A percentile compares a stretch with the other conserved stretches of the same genome.
These are phyloP conservation scores for Petrocephalus microphthalmus DNA, from an alignment of 2,113 vertebrate genomes.

Conservation along the genomic window DNA sequence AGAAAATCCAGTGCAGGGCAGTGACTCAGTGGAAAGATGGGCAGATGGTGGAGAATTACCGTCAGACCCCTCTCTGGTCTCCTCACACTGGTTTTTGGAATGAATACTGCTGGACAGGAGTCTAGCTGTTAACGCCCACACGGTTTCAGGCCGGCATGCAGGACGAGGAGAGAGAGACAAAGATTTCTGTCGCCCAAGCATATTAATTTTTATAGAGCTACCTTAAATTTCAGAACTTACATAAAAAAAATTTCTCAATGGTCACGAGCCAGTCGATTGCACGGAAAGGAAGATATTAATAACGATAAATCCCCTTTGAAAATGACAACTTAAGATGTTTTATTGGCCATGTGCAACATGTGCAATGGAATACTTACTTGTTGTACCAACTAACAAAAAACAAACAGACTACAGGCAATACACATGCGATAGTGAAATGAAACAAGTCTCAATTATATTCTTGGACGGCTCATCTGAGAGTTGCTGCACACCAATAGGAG, in stretches of 20 bases:
- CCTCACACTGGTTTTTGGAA: constrained; percentile 2
- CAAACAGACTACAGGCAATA: neutral
- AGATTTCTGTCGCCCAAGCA: neutral
- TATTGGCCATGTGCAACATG: neutral
- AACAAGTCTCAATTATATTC: neutral
- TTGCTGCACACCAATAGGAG: neutral
- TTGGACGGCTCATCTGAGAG: neutral
- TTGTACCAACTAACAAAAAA: neutral
- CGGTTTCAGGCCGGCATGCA: neutral
- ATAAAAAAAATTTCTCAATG: neutral
- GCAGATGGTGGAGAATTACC: constrained; percentile 12
- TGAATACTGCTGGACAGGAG: neutral
- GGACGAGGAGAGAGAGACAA: neutral
- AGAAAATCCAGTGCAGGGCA: constrained; percentile 9
- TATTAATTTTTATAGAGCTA: neutral
- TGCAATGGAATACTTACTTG: neutral
- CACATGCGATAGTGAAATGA: neutral
- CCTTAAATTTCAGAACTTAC: neutral
- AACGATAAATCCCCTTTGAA: neutral
- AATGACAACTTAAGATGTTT: neutral
- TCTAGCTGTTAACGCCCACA: constrained; percentile 1
- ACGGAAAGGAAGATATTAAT: neutral
- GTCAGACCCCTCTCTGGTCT: neutral
- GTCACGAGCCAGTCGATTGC: neutral
- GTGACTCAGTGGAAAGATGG: constrained; percentile 12